Percentiles rank a stretch among this genome's conserved stretches.
phyloP scores from a whole-genome alignment of 2,113 vertebrate genomes.

The Chlamydotis undulata region DNA sequence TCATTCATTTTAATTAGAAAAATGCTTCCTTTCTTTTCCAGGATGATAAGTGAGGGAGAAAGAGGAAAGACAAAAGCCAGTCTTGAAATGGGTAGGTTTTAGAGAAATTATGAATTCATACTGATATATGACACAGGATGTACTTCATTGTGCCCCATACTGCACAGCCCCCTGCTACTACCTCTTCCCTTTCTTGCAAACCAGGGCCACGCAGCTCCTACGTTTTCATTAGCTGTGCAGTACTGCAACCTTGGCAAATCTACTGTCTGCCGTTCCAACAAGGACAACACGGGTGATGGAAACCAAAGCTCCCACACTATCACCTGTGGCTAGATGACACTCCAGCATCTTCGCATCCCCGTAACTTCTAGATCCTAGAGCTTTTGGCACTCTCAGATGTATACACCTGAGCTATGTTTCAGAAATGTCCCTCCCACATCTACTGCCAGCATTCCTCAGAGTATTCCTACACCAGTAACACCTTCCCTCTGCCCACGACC shows the following conservation, averaged over 20 bases:
- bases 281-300: fast-evolving
- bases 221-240: fast-evolving
- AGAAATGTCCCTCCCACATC: background rate
- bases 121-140: background rate
- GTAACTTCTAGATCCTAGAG: background rate
- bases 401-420: background rate
- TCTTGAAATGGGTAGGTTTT: background rate
- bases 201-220: background rate
- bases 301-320: background rate
- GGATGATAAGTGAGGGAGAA: fast-evolving
- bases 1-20: background rate
- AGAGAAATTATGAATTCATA: background rate
- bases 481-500: background rate
- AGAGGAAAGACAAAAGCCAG: background rate
- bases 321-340: background rate
- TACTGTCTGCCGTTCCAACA: background rate
- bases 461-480: background rate
- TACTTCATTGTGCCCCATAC: fast-evolving
- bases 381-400: background rate
- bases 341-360: background rate
- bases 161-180: background rate
- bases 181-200: background rate
- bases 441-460: background rate
- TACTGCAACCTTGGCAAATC: background rate
- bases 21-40: background rate